Evolutionary conservation across 2,888 invertebrate genomes (phyloP).

Genomic region (Biston betularia): DNA sequence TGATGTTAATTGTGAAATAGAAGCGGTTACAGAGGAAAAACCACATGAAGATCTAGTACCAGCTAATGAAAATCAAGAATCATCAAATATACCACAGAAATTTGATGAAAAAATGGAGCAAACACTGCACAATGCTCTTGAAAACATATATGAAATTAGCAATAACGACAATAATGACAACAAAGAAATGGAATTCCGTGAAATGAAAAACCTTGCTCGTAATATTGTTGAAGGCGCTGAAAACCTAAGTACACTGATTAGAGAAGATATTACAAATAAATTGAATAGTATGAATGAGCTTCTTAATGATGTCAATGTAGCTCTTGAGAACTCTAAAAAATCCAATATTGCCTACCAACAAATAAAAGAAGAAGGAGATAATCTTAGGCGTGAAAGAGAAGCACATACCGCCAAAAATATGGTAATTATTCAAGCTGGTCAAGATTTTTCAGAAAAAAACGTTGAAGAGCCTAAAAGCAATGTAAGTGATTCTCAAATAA

Average conservation of each 20-base stretch:
- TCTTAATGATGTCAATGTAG: slow-evolving; percentile 76
- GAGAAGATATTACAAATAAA: slow-evolving; percentile 81
- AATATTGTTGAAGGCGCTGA: slow-evolving; percentile 80
- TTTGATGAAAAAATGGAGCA: slow-evolving; percentile 69
- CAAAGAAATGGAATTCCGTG: slow-evolving; percentile 70
- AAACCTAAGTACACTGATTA: slow-evolving; percentile 74
- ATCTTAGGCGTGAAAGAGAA: slow-evolving; percentile 46
- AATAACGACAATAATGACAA: slow-evolving; percentile 61
- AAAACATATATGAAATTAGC: slow-evolving; percentile 64
- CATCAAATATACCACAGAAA: slow-evolving; percentile 39
- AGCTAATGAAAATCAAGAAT: slow-evolving; percentile 17
- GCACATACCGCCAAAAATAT: slow-evolving; percentile 28
- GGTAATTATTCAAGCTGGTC: slow-evolving; percentile 37
- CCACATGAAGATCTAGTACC: slow-evolving; percentile 4
- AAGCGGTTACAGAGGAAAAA: background rate
- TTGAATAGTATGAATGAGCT: slow-evolving; percentile 80
- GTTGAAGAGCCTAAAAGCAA: slow-evolving; percentile 22
- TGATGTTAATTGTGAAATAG: slow-evolving; percentile 5
- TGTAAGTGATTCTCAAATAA: slow-evolving; percentile 68
- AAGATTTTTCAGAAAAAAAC: slow-evolving; percentile 29
- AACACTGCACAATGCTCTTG: slow-evolving; percentile 65
- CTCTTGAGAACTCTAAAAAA: slow-evolving; percentile 75
- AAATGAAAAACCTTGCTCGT: slow-evolving; percentile 74
- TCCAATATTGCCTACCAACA: slow-evolving; percentile 73
- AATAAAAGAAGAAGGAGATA: slow-evolving; percentile 65